Evolutionary conservation across 2,113 vertebrate genomes (phyloP), one percentile per base, ranked within the genome.

Genomic region (Sylvicapra grimmia): DNA sequence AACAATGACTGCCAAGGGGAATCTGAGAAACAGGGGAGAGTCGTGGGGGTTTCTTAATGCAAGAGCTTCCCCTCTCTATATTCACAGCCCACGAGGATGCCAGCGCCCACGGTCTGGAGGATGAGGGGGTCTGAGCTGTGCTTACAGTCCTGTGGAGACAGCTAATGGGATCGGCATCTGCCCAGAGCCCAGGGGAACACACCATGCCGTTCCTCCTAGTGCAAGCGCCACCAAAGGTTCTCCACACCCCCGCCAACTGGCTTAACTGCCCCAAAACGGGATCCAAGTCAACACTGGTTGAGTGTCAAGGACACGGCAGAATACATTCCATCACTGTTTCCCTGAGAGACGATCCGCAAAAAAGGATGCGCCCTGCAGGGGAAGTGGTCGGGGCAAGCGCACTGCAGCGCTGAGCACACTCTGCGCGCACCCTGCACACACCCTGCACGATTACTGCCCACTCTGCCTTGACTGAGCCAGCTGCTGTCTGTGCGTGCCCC

Each of bases 1-100:
- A 97, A 94, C 97, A 97, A 96, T 97, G 96, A 84, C 63, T 98
- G 97, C 97, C 97, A 79, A 49, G 68, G 75, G 97, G 29, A 97
- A 97, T 61, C 86, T 95, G 86, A 84, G 94, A 98, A 97, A 97
- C 63, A 94, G 94, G 97, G 79, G 94, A 96, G 94, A 97, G 98
- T 98, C 98, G 98, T 93, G 91, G 86, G 47, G 19, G 79, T 33
- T 96, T 98, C 95, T 98, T 97, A 98, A 97, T 85, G 95, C 58
- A 96, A 36, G 51, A 96, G 79, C 19, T 92, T 95, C 97, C 90
- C 96, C 94, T 94, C 90, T 89, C 80, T 94, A 85, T 89, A 93
- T 98, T 98, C 97, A 96, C 92, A 97, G 89, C 83, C 94, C 89
- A 93, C 44, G 29, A 63, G 88, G 97, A 98, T 51, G 82, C 97